These are phyloP conservation scores for Papilio xuthus DNA, from an alignment of 1,140 invertebrate genomes.

Conservation along the genomic window DNA sequence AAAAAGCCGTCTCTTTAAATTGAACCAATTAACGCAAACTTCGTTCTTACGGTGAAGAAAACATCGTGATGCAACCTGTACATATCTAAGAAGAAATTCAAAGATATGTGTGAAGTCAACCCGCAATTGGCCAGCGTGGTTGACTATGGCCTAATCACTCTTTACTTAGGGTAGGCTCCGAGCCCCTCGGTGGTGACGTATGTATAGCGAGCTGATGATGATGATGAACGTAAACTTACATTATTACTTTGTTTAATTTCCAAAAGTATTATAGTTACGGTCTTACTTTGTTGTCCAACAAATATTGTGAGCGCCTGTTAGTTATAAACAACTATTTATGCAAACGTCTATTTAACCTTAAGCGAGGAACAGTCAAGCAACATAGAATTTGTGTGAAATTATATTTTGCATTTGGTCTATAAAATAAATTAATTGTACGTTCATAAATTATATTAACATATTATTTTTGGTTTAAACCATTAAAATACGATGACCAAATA, in stretches of 20 bases:
- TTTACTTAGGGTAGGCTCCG: too few species aligned
- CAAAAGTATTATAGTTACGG: background rate
- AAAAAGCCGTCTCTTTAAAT: background rate
- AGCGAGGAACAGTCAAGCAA: background rate
- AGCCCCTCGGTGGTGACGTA: too few species aligned
- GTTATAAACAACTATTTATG: background rate
- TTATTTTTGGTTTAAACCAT: background rate
- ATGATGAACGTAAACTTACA: too few species aligned
- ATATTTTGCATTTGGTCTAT: background rate
- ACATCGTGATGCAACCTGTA: too few species aligned
- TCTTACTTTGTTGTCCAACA: too few species aligned
- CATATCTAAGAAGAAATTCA: too few species aligned
- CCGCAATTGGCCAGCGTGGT: too few species aligned
- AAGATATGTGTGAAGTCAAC: too few species aligned
- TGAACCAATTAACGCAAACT: too few species aligned
- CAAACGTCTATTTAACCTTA: background rate
- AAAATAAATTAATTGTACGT: background rate
- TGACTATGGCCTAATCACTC: too few species aligned
- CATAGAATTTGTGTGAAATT: background rate
- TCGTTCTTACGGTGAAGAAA: too few species aligned
- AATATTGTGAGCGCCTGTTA: background rate
- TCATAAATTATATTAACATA: background rate
- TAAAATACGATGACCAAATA: background rate
- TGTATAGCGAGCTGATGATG: too few species aligned
- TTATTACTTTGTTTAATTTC: background rate